Evolutionary conservation across 2,888 invertebrate genomes (phyloP).

Genomic region (Trissolcus brochymenae): DNA sequence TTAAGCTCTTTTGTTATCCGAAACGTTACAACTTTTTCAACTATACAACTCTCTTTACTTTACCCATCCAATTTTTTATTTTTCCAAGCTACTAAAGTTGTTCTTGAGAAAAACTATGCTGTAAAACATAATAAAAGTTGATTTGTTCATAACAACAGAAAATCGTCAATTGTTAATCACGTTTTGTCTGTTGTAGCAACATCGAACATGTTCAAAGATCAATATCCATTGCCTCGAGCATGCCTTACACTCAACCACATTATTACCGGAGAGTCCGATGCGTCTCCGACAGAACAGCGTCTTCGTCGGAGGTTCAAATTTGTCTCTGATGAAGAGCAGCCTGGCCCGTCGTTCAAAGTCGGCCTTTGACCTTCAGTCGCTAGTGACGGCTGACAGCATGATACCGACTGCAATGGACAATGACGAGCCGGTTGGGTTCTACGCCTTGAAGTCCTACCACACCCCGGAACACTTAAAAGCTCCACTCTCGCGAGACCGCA

Average conservation of each 20-base stretch:
- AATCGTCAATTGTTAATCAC: too few species aligned
- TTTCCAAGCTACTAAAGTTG: too few species aligned
- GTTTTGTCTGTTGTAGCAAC: slow-evolving; percentile 77
- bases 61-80: too few species aligned
- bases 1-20: too few species aligned
- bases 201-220: slow-evolving; percentile 83
- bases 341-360: slow-evolving; percentile 88
- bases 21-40: too few species aligned
- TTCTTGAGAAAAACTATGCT: too few species aligned
- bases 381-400: slow-evolving; percentile 79
- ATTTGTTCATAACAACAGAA: too few species aligned
- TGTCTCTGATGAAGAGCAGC: slow-evolving; percentile 80
- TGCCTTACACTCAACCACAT: slow-evolving; percentile 68
- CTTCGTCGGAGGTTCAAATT: slow-evolving; percentile 84
- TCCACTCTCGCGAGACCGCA: slow-evolving; percentile 63
- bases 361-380: slow-evolving; percentile 89
- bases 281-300: slow-evolving; percentile 89
- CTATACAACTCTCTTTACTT: too few species aligned
- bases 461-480: slow-evolving; percentile 37
- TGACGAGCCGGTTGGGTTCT: slow-evolving; percentile 50
- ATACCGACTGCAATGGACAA: slow-evolving; percentile 49
- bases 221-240: slow-evolving; percentile 81
- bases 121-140: too few species aligned
- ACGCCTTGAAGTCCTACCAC: slow-evolving; percentile 35
- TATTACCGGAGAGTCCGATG: slow-evolving; percentile 63